Base-by-base conservation (phyloP, 1,140 invertebrate species). In the Dendrolimus kikuchii region DNA sequence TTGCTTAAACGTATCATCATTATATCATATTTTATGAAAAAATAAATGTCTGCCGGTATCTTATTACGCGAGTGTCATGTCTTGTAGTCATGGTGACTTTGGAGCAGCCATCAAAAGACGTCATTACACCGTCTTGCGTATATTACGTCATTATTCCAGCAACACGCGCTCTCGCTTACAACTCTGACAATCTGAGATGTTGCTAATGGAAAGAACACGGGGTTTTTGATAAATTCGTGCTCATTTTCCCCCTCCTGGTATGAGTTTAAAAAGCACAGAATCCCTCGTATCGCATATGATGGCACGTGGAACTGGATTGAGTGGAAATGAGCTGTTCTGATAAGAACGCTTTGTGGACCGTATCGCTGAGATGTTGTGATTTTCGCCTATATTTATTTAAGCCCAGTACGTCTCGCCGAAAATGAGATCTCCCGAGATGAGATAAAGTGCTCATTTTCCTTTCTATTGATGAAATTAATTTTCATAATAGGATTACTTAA, bases 121-220 rank as follows among this genome's bases (percentile, higher is more conserved):
- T 76, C 74, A 79, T 81, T 83, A 81, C 68, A 71, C 51, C 48
- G 60, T 66, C 68, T 65, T 62, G 66, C 71, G 71, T 72, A 80
- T 77, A 85, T 81, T 74, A 69, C 75, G 66, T 74, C 80, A 77
- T 82, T 83, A 84, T 75, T 68, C 68, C 57, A 59, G 65, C 72
- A 72, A 72, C 68, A 63, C 61, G 23, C 23, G 57, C 59, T 49
- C 57, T 53, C 62, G 64, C 57, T 69, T 63, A 64, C 55, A 70
- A 68, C 66, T 67, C 65, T 57, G 61, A 77, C 80, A 82, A 81
- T 81, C 77, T 74, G 74, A 80, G 72, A 78, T 71, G 77, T 58
- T 69, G 70, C 73, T 81, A 86, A 86, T 81, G 78, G 71, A 73
- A 72, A 76, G 74, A 74, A 76, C 74, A 71, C 68, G 71, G 66